Conservation (phyloP, 2,797 vertebrate genomes). For the Heliangelus exortis region DNA sequence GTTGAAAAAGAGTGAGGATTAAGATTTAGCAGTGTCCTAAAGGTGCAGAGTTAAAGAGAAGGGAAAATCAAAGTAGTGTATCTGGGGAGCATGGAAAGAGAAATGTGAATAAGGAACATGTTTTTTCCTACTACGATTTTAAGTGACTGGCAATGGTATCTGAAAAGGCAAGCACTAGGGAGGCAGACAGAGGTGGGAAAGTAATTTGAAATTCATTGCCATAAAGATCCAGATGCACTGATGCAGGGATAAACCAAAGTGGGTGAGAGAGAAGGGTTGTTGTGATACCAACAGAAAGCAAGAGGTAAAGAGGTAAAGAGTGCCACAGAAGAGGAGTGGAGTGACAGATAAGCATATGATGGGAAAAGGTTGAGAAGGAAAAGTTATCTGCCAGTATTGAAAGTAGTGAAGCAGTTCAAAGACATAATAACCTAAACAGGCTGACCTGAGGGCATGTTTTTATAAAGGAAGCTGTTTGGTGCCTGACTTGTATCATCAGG, state of each 20-base stretch:
- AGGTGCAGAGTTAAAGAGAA: neutral
- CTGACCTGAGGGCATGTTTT: neutral
- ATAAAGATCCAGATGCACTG: neutral
- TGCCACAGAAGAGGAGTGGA: neutral
- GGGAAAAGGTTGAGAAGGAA: neutral
- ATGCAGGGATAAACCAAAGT: neutral
- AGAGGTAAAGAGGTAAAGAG: neutral
- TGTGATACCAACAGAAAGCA: neutral
- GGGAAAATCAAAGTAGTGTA: neutral
- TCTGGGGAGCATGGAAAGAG: neutral
- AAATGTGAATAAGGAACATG: neutral
- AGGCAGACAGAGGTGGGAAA: neutral
- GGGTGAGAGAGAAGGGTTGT: neutral
- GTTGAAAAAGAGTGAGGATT: neutral
- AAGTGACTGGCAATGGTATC: neutral
- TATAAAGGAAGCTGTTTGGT: conserved; percentile 12
- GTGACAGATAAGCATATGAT: neutral
- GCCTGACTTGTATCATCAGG: neutral
- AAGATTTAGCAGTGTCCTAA: neutral
- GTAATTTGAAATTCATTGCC: neutral
- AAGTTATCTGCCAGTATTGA: neutral
- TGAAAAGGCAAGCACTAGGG: neutral
- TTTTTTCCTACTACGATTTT: neutral
- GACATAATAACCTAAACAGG: neutral
- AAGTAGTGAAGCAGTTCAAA: neutral